Conservation (phyloP, 2,113 vertebrate genomes). For the Stegostoma tigrinum region DNA sequence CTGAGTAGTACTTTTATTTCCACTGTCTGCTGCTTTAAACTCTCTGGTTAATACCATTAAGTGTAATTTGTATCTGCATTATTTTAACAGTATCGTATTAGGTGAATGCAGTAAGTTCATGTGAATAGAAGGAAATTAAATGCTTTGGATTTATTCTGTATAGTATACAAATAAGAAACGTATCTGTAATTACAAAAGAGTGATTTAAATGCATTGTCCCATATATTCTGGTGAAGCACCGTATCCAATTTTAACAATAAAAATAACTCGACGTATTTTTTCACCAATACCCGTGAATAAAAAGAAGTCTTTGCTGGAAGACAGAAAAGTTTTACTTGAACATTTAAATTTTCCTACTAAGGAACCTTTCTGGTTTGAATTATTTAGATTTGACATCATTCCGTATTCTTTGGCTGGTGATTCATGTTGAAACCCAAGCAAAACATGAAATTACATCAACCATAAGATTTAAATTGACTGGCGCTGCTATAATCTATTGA, state of each 20-base stretch:
- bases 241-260: background rate
- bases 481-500: background rate
- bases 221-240: background rate
- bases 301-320: background rate
- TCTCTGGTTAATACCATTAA: background rate
- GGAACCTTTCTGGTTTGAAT: background rate
- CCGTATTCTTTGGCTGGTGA: background rate
- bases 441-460: background rate
- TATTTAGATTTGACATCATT: background rate
- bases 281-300: background rate
- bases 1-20: background rate
- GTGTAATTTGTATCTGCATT: background rate
- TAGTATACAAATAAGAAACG: background rate
- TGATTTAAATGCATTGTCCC: background rate
- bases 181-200: background rate
- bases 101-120: background rate
- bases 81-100: background rate
- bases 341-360: background rate
- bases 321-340: background rate
- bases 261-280: background rate
- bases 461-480: background rate
- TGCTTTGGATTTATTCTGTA: background rate
- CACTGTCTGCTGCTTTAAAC: background rate
- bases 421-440: background rate
- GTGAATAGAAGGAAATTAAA: slow-evolving; percentile 10